A percentile compares a stretch with the other conserved stretches of the same genome.
These are phyloP conservation scores for Xenentodon cancila DNA, from an alignment of 2,797 vertebrate species.

Conservation along the genomic window DNA sequence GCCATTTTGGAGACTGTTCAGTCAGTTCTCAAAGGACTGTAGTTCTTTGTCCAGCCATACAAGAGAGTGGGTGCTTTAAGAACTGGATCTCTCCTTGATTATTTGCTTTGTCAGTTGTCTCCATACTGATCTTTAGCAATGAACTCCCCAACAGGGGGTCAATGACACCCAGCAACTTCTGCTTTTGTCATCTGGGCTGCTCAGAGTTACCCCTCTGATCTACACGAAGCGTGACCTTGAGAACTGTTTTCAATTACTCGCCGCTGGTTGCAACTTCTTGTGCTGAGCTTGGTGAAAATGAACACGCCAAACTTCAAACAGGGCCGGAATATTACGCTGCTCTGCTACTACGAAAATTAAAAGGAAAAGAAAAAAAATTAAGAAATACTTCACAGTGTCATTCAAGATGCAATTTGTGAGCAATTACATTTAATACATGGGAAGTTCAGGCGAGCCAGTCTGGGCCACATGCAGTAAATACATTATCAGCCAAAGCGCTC, in stretches of 20 bases:
- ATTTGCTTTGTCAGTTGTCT: slow-evolving; percentile 36
- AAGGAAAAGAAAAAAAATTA: slow-evolving; percentile 34
- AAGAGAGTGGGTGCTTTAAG: slow-evolving; percentile 4
- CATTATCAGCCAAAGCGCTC: slow-evolving; percentile 24
- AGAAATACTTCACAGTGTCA: slow-evolving; percentile 18
- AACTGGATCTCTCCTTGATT: slow-evolving; percentile 20
- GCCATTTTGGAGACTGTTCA: not conserved
- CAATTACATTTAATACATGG: slow-evolving; percentile 16
- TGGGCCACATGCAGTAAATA: slow-evolving; percentile 8
- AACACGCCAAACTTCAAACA: slow-evolving; percentile 57
- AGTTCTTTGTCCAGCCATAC: not conserved
- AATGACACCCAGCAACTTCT: slow-evolving; percentile 52
- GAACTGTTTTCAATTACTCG: slow-evolving; percentile 71
- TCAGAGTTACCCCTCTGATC: slow-evolving; percentile 67
- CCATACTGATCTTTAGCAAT: slow-evolving; percentile 52
- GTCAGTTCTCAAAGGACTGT: not conserved
- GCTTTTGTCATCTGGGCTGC: slow-evolving; percentile 56
- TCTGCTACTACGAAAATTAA: slow-evolving; percentile 32
- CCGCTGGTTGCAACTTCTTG: slow-evolving; percentile 54
- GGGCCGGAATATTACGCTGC: slow-evolving; percentile 33
- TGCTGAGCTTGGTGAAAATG: slow-evolving; percentile 66
- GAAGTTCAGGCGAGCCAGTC: slow-evolving; percentile 7
- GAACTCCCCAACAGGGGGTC: slow-evolving; percentile 38
- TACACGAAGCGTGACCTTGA: slow-evolving; percentile 65
- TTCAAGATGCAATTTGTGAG: slow-evolving; percentile 20